A percentile compares a stretch with the other conserved stretches of the same genome.
phyloP scores from a whole-genome alignment of 1,140 invertebrate species.

The Drosophila carrolli region DNA sequence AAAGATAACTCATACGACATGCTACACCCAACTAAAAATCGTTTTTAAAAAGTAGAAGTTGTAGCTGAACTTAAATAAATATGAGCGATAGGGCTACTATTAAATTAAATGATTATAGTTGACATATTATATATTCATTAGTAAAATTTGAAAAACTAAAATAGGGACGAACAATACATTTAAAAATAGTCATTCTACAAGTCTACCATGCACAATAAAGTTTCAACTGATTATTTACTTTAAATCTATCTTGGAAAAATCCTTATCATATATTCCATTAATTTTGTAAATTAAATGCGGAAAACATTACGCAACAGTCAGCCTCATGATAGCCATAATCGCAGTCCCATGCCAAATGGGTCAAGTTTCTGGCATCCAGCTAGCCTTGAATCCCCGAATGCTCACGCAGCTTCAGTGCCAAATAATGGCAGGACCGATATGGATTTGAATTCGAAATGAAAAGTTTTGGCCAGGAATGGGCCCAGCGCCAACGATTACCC shows the following conservation, averaged over 20 bases:
- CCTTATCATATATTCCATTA: neutral
- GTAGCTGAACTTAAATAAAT: too few relatives aligned
- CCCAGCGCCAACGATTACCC: conserved; percentile 34
- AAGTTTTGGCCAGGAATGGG: conserved; percentile 37
- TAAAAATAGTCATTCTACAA: too few relatives aligned
- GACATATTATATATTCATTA: too few relatives aligned
- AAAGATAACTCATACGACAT: neutral
- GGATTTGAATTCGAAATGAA: conserved; percentile 51
- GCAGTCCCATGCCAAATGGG: conserved; percentile 50
- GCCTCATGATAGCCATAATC: conserved; percentile 8
- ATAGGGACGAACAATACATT: too few relatives aligned
- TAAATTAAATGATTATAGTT: too few relatives aligned
- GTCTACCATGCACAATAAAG: too few relatives aligned
- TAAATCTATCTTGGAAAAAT: neutral
- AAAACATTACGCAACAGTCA: conserved; percentile 25
- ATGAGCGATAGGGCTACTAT: too few relatives aligned
- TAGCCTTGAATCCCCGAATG: conserved; percentile 54
- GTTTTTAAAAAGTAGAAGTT: too few relatives aligned
- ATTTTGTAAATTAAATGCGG: too few relatives aligned
- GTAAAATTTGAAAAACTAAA: too few relatives aligned
- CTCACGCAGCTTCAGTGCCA: conserved; percentile 55
- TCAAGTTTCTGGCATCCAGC: conserved; percentile 45
- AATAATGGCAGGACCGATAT: conserved; percentile 27
- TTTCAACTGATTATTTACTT: too few relatives aligned
- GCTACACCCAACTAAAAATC: too few relatives aligned